Conservation (phyloP, 2,888 invertebrate species). For the Agrotis clavis region DNA sequence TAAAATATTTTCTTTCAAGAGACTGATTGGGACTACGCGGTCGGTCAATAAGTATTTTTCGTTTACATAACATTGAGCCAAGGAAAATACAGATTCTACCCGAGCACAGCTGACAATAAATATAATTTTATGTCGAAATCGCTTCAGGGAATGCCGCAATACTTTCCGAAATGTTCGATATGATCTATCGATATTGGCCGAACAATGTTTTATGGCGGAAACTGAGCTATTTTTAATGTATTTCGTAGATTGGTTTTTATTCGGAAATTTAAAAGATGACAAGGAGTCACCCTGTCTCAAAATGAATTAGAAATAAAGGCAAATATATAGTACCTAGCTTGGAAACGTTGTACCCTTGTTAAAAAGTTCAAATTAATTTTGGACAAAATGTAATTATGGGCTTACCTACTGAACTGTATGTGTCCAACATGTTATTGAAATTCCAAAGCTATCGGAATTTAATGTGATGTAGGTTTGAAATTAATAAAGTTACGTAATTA, state of each 20-base stretch:
- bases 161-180: slow-evolving; percentile 21
- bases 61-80: slow-evolving; percentile 38
- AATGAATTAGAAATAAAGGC: neutral
- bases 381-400: slow-evolving; percentile 21
- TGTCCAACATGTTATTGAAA: slow-evolving; percentile 20
- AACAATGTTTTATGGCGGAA: slow-evolving; percentile 9
- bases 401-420: neutral
- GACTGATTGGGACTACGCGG: slow-evolving; percentile 5
- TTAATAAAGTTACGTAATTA: slow-evolving; percentile 31
- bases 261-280: neutral
- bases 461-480: slow-evolving; percentile 24
- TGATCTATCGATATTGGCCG: slow-evolving; percentile 39
- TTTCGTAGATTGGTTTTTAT: neutral
- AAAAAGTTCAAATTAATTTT: slow-evolving; percentile 13
- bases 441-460: slow-evolving; percentile 28
- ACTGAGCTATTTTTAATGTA: slow-evolving; percentile 11
- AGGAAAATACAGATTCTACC: slow-evolving; percentile 44
- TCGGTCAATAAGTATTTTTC: slow-evolving; percentile 45
- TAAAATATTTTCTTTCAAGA: slow-evolving; percentile 25
- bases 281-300: neutral
- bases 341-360: neutral
- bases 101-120: slow-evolving; percentile 27
- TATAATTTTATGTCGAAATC: slow-evolving; percentile 19
- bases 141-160: slow-evolving; percentile 6
- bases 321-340: neutral